Base-by-base conservation (phyloP, 2,888 invertebrate species). In the Eudemis profundana region DNA sequence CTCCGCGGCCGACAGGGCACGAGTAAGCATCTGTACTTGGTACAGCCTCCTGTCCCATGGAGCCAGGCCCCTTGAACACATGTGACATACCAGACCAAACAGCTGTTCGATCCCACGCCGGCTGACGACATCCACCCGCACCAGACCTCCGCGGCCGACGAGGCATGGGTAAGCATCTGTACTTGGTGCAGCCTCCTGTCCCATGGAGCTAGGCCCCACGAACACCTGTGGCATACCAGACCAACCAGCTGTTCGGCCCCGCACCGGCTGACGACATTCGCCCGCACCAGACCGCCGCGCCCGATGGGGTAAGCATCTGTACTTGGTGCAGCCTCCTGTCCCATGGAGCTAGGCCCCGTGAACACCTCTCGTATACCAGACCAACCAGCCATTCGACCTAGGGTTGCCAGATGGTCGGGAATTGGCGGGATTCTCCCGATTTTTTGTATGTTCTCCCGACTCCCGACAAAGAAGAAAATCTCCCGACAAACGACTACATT, bases 1-100 rank as follows among this genome's bases (percentile, higher is more conserved):
- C 64, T 85, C 93, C 51, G 93, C 93, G 73, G 87, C 88, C 71
- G 95, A 95, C 76, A 93, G 95, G 82, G 95, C 95, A 72, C 93
- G 95, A 93, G 95, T 95, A 85, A 92, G 81, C n/a, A 29, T 4
- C 33, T 8, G 2, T 33, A 33, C n/a, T n/a, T 4, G 10, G 10
- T 23, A 23, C 23, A 10, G 8, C 7, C 5, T 33, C 33, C 33
- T 14, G 14, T n/a, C 3, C 7, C 7, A n/a, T 8, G 15, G 3
- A 15, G 40, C 2, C 40, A 3, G 40, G 7, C 4, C 27, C n/a
- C n/a, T n/a, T n/a, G n/a, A n/a, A n/a, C n/a, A n/a, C n/a, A n/a
- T n/a, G n/a, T 33, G 8, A 10, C 10, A 4, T 10, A 5, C 8
- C 5, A 33, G 33, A 33, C 33, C 5, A 8, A 23, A 3, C 23